phyloP scores from a whole-genome alignment of 1,140 invertebrate genomes.

The Pseudoatta argentina region DNA sequence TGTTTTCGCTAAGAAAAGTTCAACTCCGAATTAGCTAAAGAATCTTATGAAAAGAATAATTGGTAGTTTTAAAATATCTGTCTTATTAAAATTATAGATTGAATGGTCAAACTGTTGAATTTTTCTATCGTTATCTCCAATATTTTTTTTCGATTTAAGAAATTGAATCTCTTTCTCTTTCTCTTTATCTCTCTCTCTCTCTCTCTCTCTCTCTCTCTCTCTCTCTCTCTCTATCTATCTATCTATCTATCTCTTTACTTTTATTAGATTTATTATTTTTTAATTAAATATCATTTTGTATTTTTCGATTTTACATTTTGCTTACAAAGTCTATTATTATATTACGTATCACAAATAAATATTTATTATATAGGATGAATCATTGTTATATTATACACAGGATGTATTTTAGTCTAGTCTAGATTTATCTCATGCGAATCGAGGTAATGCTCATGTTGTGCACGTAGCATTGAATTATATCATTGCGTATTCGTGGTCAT shows the following conservation, averaged over 20 bases:
- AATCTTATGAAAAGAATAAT: background rate
- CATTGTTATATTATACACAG: conserved; percentile 17
- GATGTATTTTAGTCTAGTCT: conserved; percentile 22
- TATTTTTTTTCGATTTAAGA: background rate
- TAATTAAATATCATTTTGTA: background rate
- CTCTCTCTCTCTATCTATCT: background rate
- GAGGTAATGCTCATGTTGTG: conserved; percentile 26
- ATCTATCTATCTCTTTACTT: background rate
- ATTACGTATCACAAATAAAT: too few relatives aligned
- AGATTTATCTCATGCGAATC: conserved; percentile 33
- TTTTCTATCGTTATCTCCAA: background rate
- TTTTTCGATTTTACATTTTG: background rate
- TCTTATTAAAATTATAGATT: background rate
- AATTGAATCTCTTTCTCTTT: too few relatives aligned
- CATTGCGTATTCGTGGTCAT: background rate
- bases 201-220: background rate
- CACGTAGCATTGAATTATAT: conserved; percentile 16
- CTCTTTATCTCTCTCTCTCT: background rate
- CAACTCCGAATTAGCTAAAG: background rate
- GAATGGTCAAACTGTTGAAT: background rate
- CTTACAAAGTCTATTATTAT: background rate
- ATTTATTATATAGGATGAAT: background rate
- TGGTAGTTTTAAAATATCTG: background rate
- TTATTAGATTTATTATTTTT: conserved; percentile 15
- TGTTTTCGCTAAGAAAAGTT: background rate